Conservation (phyloP, 2,888 invertebrate genomes). For the Acleris cristana region DNA sequence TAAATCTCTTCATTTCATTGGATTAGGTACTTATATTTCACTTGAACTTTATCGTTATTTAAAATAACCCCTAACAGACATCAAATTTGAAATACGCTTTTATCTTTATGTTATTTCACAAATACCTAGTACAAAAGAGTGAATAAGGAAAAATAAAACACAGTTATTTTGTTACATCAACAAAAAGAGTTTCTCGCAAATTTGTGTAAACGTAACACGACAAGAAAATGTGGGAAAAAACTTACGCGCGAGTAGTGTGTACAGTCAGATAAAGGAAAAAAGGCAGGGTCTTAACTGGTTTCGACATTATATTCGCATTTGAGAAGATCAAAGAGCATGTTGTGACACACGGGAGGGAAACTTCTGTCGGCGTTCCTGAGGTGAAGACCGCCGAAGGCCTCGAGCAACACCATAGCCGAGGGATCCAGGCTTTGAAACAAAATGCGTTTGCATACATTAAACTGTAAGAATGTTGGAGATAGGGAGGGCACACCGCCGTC, state of each 20-base stretch:
- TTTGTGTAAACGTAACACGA: constrained; percentile 56
- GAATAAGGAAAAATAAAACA: constrained; percentile 65
- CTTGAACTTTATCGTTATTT: constrained; percentile 45
- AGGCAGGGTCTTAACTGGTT: constrained; percentile 72
- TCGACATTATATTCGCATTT: constrained; percentile 81
- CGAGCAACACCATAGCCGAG: constrained; percentile 75
- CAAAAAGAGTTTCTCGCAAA: constrained; percentile 63
- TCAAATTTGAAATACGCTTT: constrained; percentile 54
- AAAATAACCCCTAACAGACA: constrained; percentile 44
- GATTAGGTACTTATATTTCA: constrained; percentile 46
- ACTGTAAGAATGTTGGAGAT: constrained; percentile 82
- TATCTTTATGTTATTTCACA: constrained; percentile 61
- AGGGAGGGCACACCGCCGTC: constrained; percentile 73
- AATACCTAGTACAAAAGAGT: constrained; percentile 60
- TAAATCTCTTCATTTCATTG: constrained; percentile 55
- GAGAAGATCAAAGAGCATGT: constrained; percentile 81
- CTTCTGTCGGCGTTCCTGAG: constrained; percentile 60
- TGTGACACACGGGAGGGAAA: constrained; percentile 74
- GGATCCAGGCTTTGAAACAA: constrained; percentile 82
- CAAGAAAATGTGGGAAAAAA: constrained; percentile 51
- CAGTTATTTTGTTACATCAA: constrained; percentile 62
- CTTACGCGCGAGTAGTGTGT: constrained; percentile 54
- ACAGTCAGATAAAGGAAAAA: constrained; percentile 66
- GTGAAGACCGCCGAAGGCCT: constrained; percentile 72
- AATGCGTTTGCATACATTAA: constrained; percentile 85